These are phyloP conservation scores for Leptogaster cylindrica DNA, from an alignment of 2,888 invertebrate genomes.

Conservation along the genomic window DNA sequence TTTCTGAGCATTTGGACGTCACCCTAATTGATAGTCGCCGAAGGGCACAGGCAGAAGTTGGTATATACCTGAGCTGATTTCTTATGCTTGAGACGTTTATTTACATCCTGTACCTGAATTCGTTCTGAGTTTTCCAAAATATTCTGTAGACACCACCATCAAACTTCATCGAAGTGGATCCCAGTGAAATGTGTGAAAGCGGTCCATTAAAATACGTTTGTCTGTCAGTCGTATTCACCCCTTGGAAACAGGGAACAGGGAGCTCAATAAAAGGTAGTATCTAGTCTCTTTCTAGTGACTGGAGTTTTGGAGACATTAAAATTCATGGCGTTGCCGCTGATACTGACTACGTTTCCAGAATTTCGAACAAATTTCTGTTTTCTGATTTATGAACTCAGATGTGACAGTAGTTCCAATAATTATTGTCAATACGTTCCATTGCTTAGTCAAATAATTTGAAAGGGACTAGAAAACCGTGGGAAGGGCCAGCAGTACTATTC, in stretches of 20 bases:
- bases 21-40: conserved; percentile 28
- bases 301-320: neutral
- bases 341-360: conserved; percentile 16
- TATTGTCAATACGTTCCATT: conserved; percentile 11
- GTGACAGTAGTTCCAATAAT: conserved; percentile 20
- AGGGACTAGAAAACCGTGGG: no score
- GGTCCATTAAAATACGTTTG: conserved; percentile 18
- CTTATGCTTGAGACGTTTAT: conserved; percentile 29
- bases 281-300: neutral
- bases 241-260: neutral
- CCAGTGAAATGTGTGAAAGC: conserved; percentile 11
- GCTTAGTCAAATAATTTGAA: no score
- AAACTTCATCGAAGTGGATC: neutral
- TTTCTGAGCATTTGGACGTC: conserved; percentile 14
- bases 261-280: conserved; percentile 6
- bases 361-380: neutral
- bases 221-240: no score
- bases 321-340: conserved; percentile 19
- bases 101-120: conserved; percentile 16
- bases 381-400: conserved; percentile 28
- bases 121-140: conserved; percentile 15
- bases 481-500: no score
- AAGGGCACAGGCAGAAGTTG: neutral
- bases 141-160: conserved; percentile 1
- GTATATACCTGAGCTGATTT: conserved; percentile 22